These are phyloP conservation scores for Siniperca chuatsi DNA, from an alignment of 2,113 vertebrate species.

Conservation along the genomic window DNA sequence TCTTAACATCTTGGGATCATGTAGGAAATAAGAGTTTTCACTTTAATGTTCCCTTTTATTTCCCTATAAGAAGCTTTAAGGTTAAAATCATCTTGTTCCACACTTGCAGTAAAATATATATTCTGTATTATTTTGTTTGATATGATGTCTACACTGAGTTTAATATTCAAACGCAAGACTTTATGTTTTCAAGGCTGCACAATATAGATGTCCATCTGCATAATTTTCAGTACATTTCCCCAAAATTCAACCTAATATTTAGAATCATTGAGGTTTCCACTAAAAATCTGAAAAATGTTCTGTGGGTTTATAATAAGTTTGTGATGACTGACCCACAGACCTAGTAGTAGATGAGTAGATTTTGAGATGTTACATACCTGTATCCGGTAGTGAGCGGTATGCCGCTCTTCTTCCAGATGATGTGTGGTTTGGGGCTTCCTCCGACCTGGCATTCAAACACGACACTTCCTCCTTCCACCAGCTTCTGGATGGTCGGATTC, in stretches of 20 bases:
- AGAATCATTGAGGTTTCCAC: too few relatives aligned
- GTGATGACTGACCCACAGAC: neutral
- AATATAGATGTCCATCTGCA: neutral
- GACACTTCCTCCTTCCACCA: conserved; percentile 93
- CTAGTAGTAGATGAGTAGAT: neutral
- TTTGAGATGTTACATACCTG: conserved; percentile 84
- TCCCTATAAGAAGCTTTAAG: too few relatives aligned
- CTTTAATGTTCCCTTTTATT: too few relatives aligned
- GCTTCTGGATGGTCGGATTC: conserved; percentile 90
- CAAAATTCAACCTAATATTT: too few relatives aligned
- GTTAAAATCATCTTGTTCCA: too few relatives aligned
- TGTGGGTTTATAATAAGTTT: neutral
- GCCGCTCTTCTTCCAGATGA: conserved; percentile 97
- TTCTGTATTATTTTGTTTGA: too few relatives aligned
- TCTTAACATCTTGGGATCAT: too few relatives aligned
- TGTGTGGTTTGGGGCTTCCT: conserved; percentile 94
- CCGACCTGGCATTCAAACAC: conserved; percentile 94
- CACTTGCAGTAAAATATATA: too few relatives aligned
- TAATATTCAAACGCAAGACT: too few relatives aligned
- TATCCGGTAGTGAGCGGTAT: conserved; percentile 95
- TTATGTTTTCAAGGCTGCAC: neutral
- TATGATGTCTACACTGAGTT: too few relatives aligned
- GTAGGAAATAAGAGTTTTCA: too few relatives aligned
- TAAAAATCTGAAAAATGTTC: neutral
- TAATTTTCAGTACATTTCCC: too few relatives aligned